phyloP scores from a whole-genome alignment of 2,113 vertebrate genomes.

The Diadophis punctatus region DNA sequence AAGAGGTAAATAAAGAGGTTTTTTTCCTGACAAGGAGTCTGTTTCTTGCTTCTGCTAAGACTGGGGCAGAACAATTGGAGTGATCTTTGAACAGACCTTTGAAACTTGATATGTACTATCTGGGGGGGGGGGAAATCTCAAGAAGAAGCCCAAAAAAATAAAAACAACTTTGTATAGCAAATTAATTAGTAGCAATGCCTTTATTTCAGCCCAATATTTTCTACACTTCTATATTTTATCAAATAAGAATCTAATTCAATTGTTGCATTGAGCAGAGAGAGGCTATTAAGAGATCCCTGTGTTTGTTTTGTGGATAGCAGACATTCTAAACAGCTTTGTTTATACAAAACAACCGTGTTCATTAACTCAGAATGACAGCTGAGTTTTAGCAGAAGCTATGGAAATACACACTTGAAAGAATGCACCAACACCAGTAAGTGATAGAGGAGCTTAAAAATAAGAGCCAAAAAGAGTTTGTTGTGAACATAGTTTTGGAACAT shows the following conservation, averaged over 20 bases:
- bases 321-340: background rate
- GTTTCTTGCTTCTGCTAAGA: no score
- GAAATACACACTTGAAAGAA: background rate
- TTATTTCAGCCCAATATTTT: background rate
- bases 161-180: background rate
- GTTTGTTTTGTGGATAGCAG: background rate
- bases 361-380: background rate
- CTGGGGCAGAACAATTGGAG: no score
- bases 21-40: no score
- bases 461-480: background rate
- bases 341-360: background rate
- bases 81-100: background rate
- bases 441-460: background rate
- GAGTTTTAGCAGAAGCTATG: background rate
- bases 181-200: background rate
- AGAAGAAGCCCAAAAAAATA: background rate
- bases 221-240: background rate
- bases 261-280: background rate
- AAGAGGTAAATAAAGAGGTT: no score
- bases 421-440: background rate
- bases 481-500: background rate
- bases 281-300: background rate
- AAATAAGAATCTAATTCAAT: background rate
- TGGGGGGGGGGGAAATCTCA: background rate
- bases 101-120: background rate